Conservation (phyloP, 2,888 invertebrate genomes). For the Philaethria dido region DNA sequence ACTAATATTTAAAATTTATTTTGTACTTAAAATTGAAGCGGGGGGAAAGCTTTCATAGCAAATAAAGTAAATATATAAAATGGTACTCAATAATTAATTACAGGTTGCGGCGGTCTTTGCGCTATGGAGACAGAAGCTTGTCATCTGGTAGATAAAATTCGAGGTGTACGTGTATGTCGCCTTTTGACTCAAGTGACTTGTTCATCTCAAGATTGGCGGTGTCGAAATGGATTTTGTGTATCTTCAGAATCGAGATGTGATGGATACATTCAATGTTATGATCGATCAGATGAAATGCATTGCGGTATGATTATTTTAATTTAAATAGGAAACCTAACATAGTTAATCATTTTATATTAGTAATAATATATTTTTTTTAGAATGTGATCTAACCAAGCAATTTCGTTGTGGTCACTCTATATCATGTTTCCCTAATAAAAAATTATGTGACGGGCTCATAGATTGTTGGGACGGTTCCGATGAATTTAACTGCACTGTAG, state of each 20-base stretch:
- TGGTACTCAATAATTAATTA: conserved; percentile 23
- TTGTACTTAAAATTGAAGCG: too few relatives aligned
- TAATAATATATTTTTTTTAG: conserved; percentile 60
- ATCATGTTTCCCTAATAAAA: conserved; percentile 88
- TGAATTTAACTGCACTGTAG: conserved; percentile 87
- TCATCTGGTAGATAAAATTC: conserved; percentile 81
- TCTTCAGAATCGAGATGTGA: conserved; percentile 86
- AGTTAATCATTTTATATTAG: not conserved
- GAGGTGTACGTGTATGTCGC: conserved; percentile 82
- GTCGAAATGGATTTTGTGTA: conserved; percentile 88
- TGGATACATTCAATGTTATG: conserved; percentile 89
- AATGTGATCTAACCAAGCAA: conserved; percentile 86
- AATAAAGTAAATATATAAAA: too few relatives aligned
- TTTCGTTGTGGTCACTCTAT: conserved; percentile 90
- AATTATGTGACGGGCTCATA: conserved; percentile 87
- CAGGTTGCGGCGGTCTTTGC: conserved; percentile 87
- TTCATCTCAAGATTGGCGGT: conserved; percentile 87
- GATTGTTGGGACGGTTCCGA: conserved; percentile 92
- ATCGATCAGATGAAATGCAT: conserved; percentile 88
- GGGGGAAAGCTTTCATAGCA: too few relatives aligned
- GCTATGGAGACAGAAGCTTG: conserved; percentile 86
- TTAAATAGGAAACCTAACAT: not conserved
- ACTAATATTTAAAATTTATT: too few relatives aligned
- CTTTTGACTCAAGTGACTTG: conserved; percentile 85
- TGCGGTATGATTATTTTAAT: conserved; percentile 83